Evolutionary conservation across 2,888 invertebrate genomes (phyloP).

Genomic region (Watsonalla cultraria): DNA sequence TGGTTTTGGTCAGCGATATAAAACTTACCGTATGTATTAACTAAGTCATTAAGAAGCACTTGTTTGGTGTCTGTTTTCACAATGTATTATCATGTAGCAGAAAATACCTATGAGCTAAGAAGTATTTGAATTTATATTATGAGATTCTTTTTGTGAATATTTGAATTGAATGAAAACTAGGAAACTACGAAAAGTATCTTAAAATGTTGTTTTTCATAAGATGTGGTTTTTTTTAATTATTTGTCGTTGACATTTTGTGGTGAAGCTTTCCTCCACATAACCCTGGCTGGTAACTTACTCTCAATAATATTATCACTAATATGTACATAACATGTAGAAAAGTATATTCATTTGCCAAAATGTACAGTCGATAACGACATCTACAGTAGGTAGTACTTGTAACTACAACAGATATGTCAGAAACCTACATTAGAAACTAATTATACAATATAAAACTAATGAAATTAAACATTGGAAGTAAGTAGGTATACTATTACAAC

Average conservation of each 20-base stretch:
- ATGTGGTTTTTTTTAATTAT: no score
- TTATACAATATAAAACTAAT: conserved; percentile 35
- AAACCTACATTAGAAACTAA: conserved; percentile 17
- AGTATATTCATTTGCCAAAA: neutral
- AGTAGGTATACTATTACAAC: conserved; percentile 13
- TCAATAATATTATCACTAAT: conserved; percentile 57
- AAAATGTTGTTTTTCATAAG: no score
- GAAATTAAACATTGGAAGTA: conserved; percentile 34
- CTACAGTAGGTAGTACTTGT: neutral
- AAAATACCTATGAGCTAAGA: neutral
- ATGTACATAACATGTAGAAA: conserved; percentile 62
- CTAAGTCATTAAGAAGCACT: neutral
- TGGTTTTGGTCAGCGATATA: conserved; percentile 1
- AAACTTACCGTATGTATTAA: neutral
- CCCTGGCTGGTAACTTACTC: conserved; percentile 20
- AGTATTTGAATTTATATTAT: no score
- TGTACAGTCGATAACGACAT: neutral
- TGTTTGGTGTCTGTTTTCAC: neutral
- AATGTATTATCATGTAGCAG: neutral
- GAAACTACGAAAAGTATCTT: no score
- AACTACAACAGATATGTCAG: neutral
- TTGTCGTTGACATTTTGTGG: no score
- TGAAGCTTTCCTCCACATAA: neutral
- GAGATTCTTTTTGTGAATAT: no score
- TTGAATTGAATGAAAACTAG: no score